A percentile compares a stretch with the other conserved stretches of the same genome.
These are phyloP conservation scores for Camelus dromedarius DNA, from an alignment of 2,113 vertebrate genomes.

Conservation along the genomic window DNA sequence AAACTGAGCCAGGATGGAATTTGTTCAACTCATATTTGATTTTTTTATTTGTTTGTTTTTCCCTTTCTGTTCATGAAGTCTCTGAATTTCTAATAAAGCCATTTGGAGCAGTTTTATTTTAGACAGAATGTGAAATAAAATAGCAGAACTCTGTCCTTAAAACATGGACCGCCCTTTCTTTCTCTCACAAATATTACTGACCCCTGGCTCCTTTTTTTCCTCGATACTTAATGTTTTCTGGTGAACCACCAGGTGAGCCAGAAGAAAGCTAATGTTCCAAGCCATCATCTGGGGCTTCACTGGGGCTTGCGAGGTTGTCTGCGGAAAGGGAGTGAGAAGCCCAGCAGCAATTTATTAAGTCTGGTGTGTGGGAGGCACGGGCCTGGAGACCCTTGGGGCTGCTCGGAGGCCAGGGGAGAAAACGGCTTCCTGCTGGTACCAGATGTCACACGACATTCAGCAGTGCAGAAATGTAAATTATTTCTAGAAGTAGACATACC, in stretches of 20 bases:
- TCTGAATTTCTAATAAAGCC: slow-evolving; percentile 38
- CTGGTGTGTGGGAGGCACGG: background rate
- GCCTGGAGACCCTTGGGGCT: background rate
- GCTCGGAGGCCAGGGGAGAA: background rate
- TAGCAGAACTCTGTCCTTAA: slow-evolving; percentile 12
- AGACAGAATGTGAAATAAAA: slow-evolving; percentile 45
- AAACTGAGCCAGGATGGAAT: slow-evolving; percentile 62
- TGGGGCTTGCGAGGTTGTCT: background rate
- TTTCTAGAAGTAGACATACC: slow-evolving; percentile 34
- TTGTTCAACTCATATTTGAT: slow-evolving; percentile 36
- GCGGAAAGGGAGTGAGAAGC: background rate
- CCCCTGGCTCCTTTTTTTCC: background rate
- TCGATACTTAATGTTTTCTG: slow-evolving; percentile 19
- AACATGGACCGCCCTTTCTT: background rate
- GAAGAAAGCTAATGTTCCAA: slow-evolving; percentile 1
- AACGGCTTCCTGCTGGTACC: background rate
- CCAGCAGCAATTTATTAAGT: background rate
- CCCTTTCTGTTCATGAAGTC: background rate
- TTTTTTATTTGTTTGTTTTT: slow-evolving; percentile 8
- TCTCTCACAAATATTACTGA: background rate
- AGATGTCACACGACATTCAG: background rate
- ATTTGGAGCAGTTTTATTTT: slow-evolving; percentile 47
- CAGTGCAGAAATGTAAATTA: background rate
- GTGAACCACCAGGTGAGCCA: background rate
- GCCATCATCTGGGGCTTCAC: slow-evolving; percentile 15